Percentiles rank a stretch among this genome's conserved stretches.
phyloP scores from a whole-genome alignment of 2,888 invertebrate genomes.

The Siphonodentalium dalli region DNA sequence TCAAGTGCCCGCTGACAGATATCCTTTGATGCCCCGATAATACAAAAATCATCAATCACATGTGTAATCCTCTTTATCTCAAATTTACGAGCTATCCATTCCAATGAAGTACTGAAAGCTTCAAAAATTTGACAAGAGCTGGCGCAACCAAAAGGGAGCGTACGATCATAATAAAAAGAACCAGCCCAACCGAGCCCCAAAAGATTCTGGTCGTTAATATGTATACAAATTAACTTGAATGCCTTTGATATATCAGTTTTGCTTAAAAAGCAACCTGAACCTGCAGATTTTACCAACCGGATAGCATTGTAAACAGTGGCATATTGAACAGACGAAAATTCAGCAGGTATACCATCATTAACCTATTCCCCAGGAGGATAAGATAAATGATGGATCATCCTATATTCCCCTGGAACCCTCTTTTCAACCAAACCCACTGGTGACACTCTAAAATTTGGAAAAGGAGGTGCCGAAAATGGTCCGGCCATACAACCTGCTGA shows the following conservation, averaged over 20 bases:
- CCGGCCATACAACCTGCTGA: conserved; percentile 6
- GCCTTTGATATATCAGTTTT: conserved; percentile 11
- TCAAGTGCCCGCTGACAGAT: no score
- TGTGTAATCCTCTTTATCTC: no score
- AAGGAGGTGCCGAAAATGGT: conserved; percentile 6
- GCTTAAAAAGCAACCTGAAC: conserved; percentile 6
- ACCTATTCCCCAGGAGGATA: conserved; percentile 9
- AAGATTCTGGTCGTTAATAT: not conserved
- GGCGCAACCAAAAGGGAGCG: conserved; percentile 4
- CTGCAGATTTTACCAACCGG: conserved; percentile 70
- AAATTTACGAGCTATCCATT: no score
- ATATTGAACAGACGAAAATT: conserved; percentile 2
- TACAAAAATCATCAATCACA: no score
- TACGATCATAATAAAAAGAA: conserved; percentile 2
- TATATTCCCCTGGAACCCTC: conserved; percentile 10
- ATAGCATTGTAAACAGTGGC: conserved; percentile 74
- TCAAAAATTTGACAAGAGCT: not conserved
- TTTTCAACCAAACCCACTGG: conserved; percentile 13
- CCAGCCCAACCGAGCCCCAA: conserved; percentile 1
- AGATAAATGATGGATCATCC: conserved; percentile 17
- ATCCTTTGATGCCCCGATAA: no score
- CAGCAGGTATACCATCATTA: conserved; percentile 4
- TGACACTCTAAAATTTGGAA: conserved; percentile 5
- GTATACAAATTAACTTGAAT: conserved; percentile 1
- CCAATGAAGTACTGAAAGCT: no score